Conservation (phyloP, 2,888 invertebrate species). For the Agrotis clavis region DNA sequence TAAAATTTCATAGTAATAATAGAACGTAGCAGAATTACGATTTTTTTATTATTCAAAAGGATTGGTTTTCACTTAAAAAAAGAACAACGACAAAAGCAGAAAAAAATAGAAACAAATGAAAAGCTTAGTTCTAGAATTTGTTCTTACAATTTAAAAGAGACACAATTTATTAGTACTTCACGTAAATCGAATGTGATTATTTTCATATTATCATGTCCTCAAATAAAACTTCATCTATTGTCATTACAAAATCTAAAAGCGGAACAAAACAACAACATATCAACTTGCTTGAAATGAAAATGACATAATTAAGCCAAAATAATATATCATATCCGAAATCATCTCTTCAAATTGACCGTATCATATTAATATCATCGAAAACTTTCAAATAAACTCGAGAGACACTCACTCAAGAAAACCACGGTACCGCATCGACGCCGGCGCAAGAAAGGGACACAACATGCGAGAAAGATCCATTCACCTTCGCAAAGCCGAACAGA, state of each 20-base stretch:
- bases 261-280: constrained; percentile 23
- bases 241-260: constrained; percentile 36
- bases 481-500: constrained; percentile 73
- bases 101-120: background rate
- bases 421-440: constrained; percentile 70
- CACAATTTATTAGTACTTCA: no score
- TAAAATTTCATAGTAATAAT: no score
- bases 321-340: constrained; percentile 55
- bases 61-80: no score
- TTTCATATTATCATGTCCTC: constrained; percentile 6
- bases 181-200: background rate
- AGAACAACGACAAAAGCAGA: no score
- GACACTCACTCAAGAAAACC: constrained; percentile 51
- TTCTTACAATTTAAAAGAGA: no score
- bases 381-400: constrained; percentile 65
- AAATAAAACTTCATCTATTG: constrained; percentile 2
- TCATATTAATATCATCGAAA: constrained; percentile 54
- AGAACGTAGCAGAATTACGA: no score
- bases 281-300: constrained; percentile 29
- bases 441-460: constrained; percentile 75
- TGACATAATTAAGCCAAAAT: constrained; percentile 48
- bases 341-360: constrained; percentile 63
- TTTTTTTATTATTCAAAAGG: no score
- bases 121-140: background rate
- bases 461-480: constrained; percentile 75